phyloP scores from a whole-genome alignment of 2,888 invertebrate genomes.

The Spilarctia lutea region DNA sequence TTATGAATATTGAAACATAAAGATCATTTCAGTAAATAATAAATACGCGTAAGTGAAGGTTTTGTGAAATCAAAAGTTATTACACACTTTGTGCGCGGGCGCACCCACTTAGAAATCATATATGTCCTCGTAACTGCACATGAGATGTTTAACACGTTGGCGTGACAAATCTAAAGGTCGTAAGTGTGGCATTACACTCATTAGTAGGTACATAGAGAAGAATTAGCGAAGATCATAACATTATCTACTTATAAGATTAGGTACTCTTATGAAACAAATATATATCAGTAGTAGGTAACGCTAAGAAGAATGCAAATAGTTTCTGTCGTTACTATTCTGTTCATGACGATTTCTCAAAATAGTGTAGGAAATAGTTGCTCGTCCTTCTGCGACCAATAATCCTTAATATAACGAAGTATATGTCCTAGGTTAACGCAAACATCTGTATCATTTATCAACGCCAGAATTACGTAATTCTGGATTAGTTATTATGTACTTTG shows the following conservation, averaged over 20 bases:
- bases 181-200: neutral
- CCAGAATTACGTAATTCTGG: neutral
- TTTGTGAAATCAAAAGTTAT: neutral
- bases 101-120: constrained; percentile 52
- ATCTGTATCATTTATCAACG: neutral
- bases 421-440: no score
- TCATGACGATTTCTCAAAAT: no score
- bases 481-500: neutral
- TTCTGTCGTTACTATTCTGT: no score
- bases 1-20: neutral
- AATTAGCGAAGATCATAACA: neutral
- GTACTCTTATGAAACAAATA: neutral
- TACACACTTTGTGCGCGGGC: constrained; percentile 13
- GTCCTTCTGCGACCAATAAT: no score
- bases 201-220: neutral
- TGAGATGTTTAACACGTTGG: constrained; percentile 55
- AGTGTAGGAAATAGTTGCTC: no score
- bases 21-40: neutral
- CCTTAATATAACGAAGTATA: neutral
- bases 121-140: constrained; percentile 60
- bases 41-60: neutral
- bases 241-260: neutral
- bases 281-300: neutral
- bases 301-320: neutral
- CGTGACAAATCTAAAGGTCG: constrained; percentile 44